phyloP scores from a whole-genome alignment of 35 echinoderm and acorn worm species.

The Apostichopus japonicus region DNA sequence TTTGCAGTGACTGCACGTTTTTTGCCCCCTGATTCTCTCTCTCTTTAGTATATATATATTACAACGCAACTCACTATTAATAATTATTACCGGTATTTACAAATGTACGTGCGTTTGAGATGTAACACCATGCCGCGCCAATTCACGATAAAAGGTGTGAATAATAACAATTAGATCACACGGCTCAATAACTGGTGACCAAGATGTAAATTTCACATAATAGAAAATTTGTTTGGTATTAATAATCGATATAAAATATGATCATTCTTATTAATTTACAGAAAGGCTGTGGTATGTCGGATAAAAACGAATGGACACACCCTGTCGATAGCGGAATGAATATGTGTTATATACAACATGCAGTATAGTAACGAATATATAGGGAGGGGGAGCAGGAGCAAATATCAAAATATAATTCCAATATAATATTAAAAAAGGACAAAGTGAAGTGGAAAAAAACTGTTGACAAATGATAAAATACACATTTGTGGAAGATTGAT shows the following conservation, averaged over 20 bases:
- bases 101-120: not conserved
- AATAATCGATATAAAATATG: constrained; percentile 1
- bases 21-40: not conserved
- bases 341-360: too few species aligned
- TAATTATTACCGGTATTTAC: not conserved
- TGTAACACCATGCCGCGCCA: not conserved
- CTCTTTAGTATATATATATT: not conserved
- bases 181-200: not conserved
- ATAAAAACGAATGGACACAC: not conserved
- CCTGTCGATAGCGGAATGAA: not conserved
- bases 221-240: not conserved
- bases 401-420: too few species aligned
- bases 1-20: not conserved
- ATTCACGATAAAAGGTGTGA: not conserved
- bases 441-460: too few species aligned
- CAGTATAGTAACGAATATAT: too few species aligned
- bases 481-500: too few species aligned
- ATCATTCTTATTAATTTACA: not conserved
- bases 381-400: too few species aligned
- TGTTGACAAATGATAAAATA: too few species aligned
- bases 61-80: not conserved
- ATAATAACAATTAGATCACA: not conserved
- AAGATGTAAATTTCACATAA: not conserved
- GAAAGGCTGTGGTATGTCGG: not conserved
- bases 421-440: too few species aligned